Base-by-base conservation (phyloP, 1,140 invertebrate species). In the Atta cephalotes region DNA sequence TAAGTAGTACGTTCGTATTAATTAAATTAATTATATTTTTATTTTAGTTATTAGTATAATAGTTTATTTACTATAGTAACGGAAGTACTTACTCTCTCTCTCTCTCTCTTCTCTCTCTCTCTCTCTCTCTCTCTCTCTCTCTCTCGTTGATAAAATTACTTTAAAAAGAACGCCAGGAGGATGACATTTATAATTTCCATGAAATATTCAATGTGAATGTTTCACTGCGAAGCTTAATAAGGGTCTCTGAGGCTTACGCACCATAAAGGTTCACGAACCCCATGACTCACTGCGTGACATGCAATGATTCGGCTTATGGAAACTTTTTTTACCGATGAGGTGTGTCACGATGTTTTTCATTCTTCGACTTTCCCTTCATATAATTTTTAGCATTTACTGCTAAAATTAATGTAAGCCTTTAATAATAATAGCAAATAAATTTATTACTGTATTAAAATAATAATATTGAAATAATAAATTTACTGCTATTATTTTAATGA, bases 241-340 rank as follows among this genome's bases (percentile, higher is more conserved):
- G 35, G 66, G 53, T 56, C 25, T 51, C 35, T 16, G 28, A 85
- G 79, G 81, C 86, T 86, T 72, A 45, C 70, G 28, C 28, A 39
- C 88, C 88, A 87, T 88, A 80, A 25, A 91, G 90, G 90, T 87
- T 89, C 82, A 87, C 87, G 81, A 87, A 90, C 87, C 78, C 88
- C 82, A 78, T 92, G 90, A 92, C 71, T 91, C 91, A 92, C 80
- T 90, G 86, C 77, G 74, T 79, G 85, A 87, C 91, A 92, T 86
- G 89, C 91, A 87, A 91, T 90, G 89, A 88, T 91, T 78, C 79
- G 76, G n/a, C 16, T 31, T 79, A 53, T 84, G 78, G 53, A 82
- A 89, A 79, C 71, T 62, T 62, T 39, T 49, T 82, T 65, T 82
- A 66, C 1, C 21, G 39, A 21, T n/a, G 60, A 65, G 18, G 31